Percentiles rank a stretch among this genome's conserved stretches.
Conservation (phyloP, 2,113 vertebrate genomes). For the Pluvialis apricaria region DNA sequence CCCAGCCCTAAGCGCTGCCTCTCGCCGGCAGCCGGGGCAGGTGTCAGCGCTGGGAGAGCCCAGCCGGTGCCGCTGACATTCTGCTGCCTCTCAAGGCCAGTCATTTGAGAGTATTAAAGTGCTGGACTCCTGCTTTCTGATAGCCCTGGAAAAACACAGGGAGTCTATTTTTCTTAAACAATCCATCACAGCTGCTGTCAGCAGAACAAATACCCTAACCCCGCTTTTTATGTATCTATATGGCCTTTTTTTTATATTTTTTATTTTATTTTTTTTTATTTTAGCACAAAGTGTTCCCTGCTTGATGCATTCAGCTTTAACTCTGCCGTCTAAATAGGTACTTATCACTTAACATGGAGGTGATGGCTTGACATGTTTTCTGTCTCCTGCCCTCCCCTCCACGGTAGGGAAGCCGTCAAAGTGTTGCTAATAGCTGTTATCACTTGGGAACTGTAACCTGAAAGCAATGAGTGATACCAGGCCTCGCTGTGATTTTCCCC, state of each 20-base stretch:
- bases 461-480: conserved; percentile 66
- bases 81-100: conserved; percentile 65
- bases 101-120: conserved; percentile 70
- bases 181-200: conserved; percentile 75
- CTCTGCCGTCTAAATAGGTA: conserved; percentile 73
- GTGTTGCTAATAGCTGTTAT: conserved; percentile 78
- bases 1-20: background rate
- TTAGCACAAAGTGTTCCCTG: conserved; percentile 62
- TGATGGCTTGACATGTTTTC: conserved; percentile 72
- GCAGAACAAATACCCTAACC: conserved; percentile 71
- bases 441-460: conserved; percentile 71
- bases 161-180: conserved; percentile 73
- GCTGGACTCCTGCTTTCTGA: conserved; percentile 65
- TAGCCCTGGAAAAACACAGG: conserved; percentile 62
- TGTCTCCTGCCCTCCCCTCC: conserved; percentile 69
- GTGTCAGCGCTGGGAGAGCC: conserved; percentile 29
- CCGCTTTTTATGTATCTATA: conserved; percentile 61
- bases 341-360: conserved; percentile 77
- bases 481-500: conserved; percentile 37
- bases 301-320: conserved; percentile 69
- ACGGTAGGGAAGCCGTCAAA: conserved; percentile 66
- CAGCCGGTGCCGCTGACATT: conserved; percentile 12
- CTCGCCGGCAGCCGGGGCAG: background rate
- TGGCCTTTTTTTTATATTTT: conserved; percentile 1
- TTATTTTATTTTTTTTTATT: background rate